phyloP scores from a whole-genome alignment of 2,113 vertebrate genomes.

The Tautogolabrus adspersus region DNA sequence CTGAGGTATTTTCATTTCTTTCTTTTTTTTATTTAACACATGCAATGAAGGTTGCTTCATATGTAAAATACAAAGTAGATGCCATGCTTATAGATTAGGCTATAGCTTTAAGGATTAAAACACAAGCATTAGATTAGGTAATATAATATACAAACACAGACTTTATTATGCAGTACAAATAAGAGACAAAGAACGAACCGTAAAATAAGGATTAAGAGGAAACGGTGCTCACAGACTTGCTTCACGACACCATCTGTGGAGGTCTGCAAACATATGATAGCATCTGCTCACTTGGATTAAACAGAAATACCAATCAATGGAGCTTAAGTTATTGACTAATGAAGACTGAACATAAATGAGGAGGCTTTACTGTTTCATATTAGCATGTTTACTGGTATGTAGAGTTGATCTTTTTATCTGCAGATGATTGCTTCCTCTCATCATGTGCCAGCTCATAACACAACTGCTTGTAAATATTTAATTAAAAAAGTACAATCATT shows the following conservation, averaged over 20 bases:
- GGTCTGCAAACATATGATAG: constrained; percentile 50
- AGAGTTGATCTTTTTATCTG: background rate
- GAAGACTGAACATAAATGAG: constrained; percentile 49
- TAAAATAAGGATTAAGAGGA: no score
- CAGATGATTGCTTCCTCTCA: background rate
- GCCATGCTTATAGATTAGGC: no score
- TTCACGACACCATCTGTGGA: constrained; percentile 31
- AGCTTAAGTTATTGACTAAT: constrained; percentile 16
- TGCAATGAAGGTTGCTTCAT: no score
- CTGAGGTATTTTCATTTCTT: constrained; percentile 21
- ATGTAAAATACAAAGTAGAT: no score
- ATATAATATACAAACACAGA: no score
- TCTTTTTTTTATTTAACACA: no score
- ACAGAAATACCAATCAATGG: constrained; percentile 30
- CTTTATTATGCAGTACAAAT: no score
- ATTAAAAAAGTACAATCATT: no score
- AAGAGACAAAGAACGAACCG: no score
- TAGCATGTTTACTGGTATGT: constrained; percentile 71
- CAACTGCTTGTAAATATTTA: background rate
- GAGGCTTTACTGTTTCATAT: constrained; percentile 28
- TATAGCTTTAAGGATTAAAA: no score
- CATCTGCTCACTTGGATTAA: constrained; percentile 51
- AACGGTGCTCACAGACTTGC: no score
- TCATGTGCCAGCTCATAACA: background rate
- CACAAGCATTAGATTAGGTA: no score